Conservation (phyloP, 2,113 vertebrate genomes). For the Albula goreensis region DNA sequence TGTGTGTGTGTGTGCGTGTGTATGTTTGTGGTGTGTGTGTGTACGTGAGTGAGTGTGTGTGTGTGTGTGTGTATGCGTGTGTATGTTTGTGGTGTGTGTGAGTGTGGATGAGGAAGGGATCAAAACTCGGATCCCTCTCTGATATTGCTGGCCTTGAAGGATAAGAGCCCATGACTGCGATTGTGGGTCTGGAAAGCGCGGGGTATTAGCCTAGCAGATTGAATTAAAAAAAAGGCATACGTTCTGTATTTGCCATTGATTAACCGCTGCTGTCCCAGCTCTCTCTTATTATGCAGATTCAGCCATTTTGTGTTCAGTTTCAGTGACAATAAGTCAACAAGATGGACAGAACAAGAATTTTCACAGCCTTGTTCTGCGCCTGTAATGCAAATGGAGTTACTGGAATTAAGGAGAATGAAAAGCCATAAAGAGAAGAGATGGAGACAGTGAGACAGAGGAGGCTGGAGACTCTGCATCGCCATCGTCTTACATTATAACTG, state of each 20-base stretch:
- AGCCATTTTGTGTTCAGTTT: background rate
- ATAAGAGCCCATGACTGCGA: background rate
- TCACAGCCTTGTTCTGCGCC: background rate
- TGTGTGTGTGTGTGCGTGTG: too few species aligned
- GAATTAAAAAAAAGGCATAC: too few species aligned
- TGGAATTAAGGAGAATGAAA: background rate
- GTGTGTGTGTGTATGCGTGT: too few species aligned
- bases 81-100: background rate
- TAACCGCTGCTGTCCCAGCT: background rate
- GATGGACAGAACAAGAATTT: background rate
- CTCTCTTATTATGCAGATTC: background rate
- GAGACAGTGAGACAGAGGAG: background rate
- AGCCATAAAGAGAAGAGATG: too few species aligned
- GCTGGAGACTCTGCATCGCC: background rate
- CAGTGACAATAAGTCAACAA: background rate
- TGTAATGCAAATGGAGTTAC: background rate
- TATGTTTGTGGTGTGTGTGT: too few species aligned
- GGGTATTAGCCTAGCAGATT: background rate
- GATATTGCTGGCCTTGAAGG: background rate
- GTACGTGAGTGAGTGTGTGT: too few species aligned
- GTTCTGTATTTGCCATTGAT: background rate
- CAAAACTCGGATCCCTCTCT: background rate
- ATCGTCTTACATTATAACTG: background rate
- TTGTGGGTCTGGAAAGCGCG: background rate
- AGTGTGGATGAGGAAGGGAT: background rate